A percentile compares a stretch with the other conserved stretches of the same genome.
These are phyloP conservation scores for Halcyon malimbica DNA, from an alignment of 2,113 vertebrate genomes.

Conservation along the genomic window DNA sequence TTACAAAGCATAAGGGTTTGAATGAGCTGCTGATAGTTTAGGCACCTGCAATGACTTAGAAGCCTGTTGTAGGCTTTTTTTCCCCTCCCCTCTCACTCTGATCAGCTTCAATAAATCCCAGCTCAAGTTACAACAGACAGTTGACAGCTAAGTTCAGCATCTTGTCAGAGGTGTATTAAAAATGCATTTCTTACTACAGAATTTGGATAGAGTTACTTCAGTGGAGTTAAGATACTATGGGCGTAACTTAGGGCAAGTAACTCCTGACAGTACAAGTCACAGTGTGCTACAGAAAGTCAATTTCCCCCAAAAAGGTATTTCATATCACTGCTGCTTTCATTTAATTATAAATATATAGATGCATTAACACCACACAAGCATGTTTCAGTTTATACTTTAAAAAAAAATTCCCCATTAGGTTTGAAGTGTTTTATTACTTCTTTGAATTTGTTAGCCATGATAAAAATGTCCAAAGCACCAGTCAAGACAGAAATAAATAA, in stretches of 20 bases:
- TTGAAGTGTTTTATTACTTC: constrained; percentile 76
- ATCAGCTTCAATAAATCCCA: background rate
- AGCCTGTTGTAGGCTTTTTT: background rate
- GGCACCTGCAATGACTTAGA: background rate
- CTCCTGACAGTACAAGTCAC: background rate
- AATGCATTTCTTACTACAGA: background rate
- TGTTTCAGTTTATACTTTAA: constrained; percentile 19
- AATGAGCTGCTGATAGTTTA: background rate
- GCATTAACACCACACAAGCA: background rate
- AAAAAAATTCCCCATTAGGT: constrained; percentile 53
- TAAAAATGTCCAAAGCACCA: constrained; percentile 72
- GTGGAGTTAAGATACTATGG: background rate
- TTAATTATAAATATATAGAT: constrained; percentile 29
- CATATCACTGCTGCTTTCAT: constrained; percentile 22
- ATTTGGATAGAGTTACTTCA: background rate
- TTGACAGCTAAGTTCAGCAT: background rate
- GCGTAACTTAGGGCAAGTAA: background rate
- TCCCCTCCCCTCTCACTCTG: background rate
- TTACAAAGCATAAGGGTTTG: background rate
- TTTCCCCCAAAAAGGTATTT: background rate
- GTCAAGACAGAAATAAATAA: constrained; percentile 81
- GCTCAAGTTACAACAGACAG: background rate
- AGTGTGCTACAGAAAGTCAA: background rate
- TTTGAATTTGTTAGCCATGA: constrained; percentile 72
- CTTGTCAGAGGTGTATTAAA: background rate